Evolutionary conservation across 2,888 invertebrate genomes (phyloP), one percentile per base, ranked within the genome.

Genomic region (Syrista parreyssii): DNA sequence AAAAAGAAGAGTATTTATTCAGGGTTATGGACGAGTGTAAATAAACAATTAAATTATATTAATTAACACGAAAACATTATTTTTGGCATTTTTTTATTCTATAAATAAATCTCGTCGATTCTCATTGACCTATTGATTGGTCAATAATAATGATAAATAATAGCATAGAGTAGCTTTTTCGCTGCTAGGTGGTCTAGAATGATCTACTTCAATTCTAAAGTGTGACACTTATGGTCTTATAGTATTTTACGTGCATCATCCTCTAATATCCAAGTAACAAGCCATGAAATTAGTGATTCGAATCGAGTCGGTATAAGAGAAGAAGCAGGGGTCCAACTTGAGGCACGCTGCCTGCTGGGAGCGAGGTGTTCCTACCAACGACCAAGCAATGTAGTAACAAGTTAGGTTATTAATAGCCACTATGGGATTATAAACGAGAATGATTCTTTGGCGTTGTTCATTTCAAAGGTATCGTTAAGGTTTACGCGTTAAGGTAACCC

Each of bases 231-330:
- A 55, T 55, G 15, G 55, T 23, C 23, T 55, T 55, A 55, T 55
- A 23, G 12, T 33, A 33, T 74, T 74, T 74, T 33, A 33, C 36
- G 35, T 33, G 74, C n/a, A 74, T 74, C n/a, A 12, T 30, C 32
- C 12, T 35, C 33, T 74, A 74, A 74, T 34, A 23, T 15, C 31
- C 72, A 35, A 35, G 35, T 78, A 78, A 78, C 78, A 31, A 78
- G 76, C 80, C 81, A 79, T 80, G 79, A 83, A 82, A 83, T 82
- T 82, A 82, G 82, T 76, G 79, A 81, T 78, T 80, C 80, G 79
- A 80, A 76, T 78, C 79, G 74, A 77, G 79, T 77, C 75, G 80
- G 79, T 78, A 76, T 77, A 76, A 76, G 77, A 68, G 80, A 73
- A 79, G 78, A 78, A 80, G 81, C 79, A 80, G 80, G 81, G 81